Evolutionary conservation across 2,113 vertebrate genomes (phyloP), one percentile per base, ranked within the genome.

Genomic region (Tangachromis dhanisi): DNA sequence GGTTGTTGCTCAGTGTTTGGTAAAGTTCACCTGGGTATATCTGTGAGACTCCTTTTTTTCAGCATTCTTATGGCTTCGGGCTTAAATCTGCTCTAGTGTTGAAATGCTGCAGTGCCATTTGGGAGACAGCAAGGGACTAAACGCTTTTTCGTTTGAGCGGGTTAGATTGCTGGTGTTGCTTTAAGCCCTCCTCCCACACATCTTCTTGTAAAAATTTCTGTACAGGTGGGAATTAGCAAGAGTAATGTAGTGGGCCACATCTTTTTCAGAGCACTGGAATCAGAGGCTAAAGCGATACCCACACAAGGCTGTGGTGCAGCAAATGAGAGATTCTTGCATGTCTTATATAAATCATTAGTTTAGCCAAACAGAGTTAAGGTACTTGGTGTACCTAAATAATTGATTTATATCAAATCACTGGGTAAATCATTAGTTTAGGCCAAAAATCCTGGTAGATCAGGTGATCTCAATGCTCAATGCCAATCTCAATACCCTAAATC

Each of bases 201-300:
- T 61, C 61, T 79, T 85, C 86, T 82, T 87, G 66, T 87, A 68
- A 86, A 91, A 86, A 89, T 35, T 80, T 53, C 26, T 40, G 29
- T 61, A 61, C 89, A 89, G 86, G 79, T 89, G 90, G 90, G 91
- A 90, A 86, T 92, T 68, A 87, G 49, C 84, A 86, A 21, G 26
- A 71, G n/a, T 21, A 45, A 71, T 49, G 49, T 42, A 66, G 38
- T 31, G 54, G 49, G 45, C 81, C 24, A 4, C 19, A 14, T 86
- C 79, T 85, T 24, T 83, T 68, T 40, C 26, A 1, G 55, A 47
- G 53, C 40, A 33, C 21, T 35, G 49, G 42, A 91, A 76, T 38
- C 24, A 51, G 38, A 84, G 19, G 83, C 63, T 24, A 29, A 33
- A 42, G 63, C 8, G 2, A 10, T 31, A 14, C 83, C 55, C 53